Conservation (phyloP, 2,888 invertebrate species). For the Epinotia bilunana region DNA sequence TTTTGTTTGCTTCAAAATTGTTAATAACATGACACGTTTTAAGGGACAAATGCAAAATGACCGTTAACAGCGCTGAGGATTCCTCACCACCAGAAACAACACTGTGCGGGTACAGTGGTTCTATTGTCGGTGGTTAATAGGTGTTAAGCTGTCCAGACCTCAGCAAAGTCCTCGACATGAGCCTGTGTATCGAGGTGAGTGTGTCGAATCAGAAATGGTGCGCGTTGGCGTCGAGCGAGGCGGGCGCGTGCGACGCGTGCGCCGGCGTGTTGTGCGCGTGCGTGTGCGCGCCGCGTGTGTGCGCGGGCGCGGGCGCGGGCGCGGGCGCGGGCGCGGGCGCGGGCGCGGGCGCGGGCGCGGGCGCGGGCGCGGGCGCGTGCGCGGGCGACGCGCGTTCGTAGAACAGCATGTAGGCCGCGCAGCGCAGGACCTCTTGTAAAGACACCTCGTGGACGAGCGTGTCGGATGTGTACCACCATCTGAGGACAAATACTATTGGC, state of each 20-base stretch:
- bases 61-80: neutral
- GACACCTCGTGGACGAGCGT: constrained; percentile 92
- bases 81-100: neutral
- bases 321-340: constrained; percentile 42
- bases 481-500: constrained; percentile 55
- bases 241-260: constrained; percentile 7
- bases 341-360: constrained; percentile 13
- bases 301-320: constrained; percentile 41
- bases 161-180: neutral
- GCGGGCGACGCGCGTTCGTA: constrained; percentile 86
- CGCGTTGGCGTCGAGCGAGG: constrained; percentile 4
- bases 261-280: constrained; percentile 10
- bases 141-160: neutral
- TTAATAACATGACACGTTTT: too few relatives aligned
- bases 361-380: constrained; percentile 48
- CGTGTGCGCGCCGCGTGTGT: constrained; percentile 23
- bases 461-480: constrained; percentile 96
- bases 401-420: constrained; percentile 96
- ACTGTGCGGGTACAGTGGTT: neutral
- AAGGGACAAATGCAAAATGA: neutral
- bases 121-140: neutral
- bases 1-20: too few relatives aligned
- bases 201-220: constrained; percentile 17
- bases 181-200: neutral
- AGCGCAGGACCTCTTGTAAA: constrained; percentile 91